Evolutionary conservation across 1,140 invertebrate species (phyloP).

Genomic region (Tetramorium parvispinum): DNA sequence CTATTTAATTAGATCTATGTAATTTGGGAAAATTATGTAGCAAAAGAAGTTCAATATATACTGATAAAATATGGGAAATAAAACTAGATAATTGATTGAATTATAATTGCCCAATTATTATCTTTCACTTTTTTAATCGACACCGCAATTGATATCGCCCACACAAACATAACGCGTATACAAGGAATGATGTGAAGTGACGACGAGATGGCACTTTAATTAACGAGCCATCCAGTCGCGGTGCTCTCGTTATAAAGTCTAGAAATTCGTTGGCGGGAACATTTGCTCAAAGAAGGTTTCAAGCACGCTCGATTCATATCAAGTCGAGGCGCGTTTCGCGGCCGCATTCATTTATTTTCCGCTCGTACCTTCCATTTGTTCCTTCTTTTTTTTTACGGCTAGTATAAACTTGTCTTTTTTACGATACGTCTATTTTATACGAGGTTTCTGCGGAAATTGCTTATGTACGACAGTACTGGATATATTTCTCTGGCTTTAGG

Average conservation of each 20-base stretch:
- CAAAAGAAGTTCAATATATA: neutral
- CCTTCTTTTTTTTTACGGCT: conserved; percentile 23
- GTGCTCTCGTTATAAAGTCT: conserved; percentile 28
- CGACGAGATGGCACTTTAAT: conserved; percentile 14
- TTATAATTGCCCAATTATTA: neutral
- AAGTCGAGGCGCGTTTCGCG: neutral
- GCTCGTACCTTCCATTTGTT: neutral
- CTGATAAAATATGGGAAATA: too few species aligned
- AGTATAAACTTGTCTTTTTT: conserved; percentile 51
- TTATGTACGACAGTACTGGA: neutral
- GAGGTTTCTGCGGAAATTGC: conserved; percentile 5
- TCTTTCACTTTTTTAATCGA: neutral
- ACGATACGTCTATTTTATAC: conserved; percentile 28
- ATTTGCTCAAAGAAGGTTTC: conserved; percentile 14
- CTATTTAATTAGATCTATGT: neutral
- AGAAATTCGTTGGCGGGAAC: conserved; percentile 4
- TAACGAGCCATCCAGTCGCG: conserved; percentile 28
- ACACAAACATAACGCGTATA: too few species aligned
- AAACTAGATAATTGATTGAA: neutral
- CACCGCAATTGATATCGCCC: neutral
- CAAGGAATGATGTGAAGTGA: neutral
- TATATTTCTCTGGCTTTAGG: neutral
- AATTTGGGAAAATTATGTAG: neutral
- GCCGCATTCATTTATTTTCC: conserved; percentile 18
- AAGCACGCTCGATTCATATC: conserved; percentile 19